Percentiles rank a stretch among this genome's conserved stretches.
Conservation (phyloP, 2,113 vertebrate species). For the Megaceryle maxima region DNA sequence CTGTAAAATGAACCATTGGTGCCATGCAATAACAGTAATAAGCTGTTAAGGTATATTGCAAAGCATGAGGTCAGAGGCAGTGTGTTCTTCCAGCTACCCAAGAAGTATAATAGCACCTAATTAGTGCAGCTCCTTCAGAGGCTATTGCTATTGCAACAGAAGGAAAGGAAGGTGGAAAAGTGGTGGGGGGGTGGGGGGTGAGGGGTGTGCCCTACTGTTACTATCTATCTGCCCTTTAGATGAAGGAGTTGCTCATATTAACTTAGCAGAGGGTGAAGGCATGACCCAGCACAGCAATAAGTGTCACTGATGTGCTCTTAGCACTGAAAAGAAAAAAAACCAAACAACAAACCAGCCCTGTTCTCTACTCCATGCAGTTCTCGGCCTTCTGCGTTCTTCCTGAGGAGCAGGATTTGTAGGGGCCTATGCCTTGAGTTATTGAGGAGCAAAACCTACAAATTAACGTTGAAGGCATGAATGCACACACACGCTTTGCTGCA, state of each 20-base stretch:
- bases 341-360: neutral
- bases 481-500: neutral
- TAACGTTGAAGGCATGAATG: neutral
- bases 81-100: constrained; percentile 32
- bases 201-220: neutral
- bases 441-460: neutral
- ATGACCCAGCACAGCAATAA: constrained; percentile 26
- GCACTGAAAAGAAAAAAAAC: constrained; percentile 7
- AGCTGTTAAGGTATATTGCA: constrained; percentile 50
- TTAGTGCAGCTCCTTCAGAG: constrained; percentile 38
- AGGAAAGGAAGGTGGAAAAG: neutral
- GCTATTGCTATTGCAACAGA: neutral
- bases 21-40: constrained; percentile 38
- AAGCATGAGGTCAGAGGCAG: constrained; percentile 59
- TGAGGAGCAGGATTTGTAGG: constrained; percentile 26
- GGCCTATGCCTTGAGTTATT: neutral
- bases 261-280: constrained; percentile 24
- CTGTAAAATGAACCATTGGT: constrained; percentile 50
- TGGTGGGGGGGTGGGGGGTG: neutral
- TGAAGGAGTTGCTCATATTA: constrained; percentile 34
- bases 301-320: neutral
- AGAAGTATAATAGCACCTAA: constrained; percentile 43
- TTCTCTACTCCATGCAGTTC: neutral
- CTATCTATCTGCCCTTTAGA: constrained; percentile 27
- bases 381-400: constrained; percentile 7